Conservation (phyloP, 2,888 invertebrate genomes). For the Drosophila anceps region DNA sequence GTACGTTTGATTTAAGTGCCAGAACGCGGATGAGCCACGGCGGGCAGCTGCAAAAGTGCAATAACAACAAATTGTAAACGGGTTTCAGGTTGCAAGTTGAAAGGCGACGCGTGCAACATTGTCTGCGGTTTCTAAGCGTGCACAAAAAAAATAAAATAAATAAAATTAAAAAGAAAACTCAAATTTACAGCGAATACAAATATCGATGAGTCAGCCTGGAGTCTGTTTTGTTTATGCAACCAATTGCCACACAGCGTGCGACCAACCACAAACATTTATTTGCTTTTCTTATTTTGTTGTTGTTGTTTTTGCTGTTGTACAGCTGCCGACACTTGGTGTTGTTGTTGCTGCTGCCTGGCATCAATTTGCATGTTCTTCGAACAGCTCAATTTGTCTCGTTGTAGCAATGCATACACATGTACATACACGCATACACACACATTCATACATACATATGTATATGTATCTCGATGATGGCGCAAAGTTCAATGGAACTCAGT, state of each 20-base stretch:
- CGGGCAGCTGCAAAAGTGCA: constrained; percentile 79
- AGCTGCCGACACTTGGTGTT: constrained; percentile 4
- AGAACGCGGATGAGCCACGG: constrained; percentile 65
- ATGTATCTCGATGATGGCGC: constrained; percentile 30
- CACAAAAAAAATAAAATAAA: constrained; percentile 10
- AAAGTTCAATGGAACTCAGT: constrained; percentile 75
- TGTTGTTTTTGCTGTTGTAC: constrained; percentile 16
- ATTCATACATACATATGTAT: not conserved
- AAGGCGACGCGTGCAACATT: constrained; percentile 42
- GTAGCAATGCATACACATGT: constrained; percentile 11
- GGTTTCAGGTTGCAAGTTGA: constrained; percentile 65
- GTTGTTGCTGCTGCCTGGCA: constrained; percentile 13
- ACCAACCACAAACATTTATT: constrained; percentile 73
- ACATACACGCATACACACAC: not conserved
- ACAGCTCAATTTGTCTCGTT: constrained; percentile 56
- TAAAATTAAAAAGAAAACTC: constrained; percentile 27
- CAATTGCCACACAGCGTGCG: constrained; percentile 54
- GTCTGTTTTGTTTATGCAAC: constrained; percentile 68
- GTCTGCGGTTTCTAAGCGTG: constrained; percentile 32
- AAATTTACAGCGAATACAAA: constrained; percentile 24
- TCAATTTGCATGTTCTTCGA: constrained; percentile 56
- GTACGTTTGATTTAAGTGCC: constrained; percentile 59
- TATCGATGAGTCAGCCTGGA: constrained; percentile 57
- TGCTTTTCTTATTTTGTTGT: constrained; percentile 59
- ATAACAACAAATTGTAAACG: constrained; percentile 54